These are phyloP conservation scores for Pyxicephalus adspersus DNA, from an alignment of 2,113 vertebrate species.

Conservation along the genomic window DNA sequence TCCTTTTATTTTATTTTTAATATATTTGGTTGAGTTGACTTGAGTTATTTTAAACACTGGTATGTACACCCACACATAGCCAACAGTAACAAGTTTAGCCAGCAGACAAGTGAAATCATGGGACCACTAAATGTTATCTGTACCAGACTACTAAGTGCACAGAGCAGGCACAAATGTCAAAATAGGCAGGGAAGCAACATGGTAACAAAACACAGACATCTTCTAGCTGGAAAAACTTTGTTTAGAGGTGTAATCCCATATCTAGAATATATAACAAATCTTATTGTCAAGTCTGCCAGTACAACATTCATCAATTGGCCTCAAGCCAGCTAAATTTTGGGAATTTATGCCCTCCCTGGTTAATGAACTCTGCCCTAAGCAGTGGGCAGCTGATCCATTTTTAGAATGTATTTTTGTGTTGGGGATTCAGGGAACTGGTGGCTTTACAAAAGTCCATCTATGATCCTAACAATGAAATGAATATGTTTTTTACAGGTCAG, in stretches of 20 bases:
- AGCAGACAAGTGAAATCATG: slow-evolving; percentile 31
- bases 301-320: neutral
- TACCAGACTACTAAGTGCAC: slow-evolving; percentile 18
- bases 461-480: too few species aligned
- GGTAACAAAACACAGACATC: slow-evolving; percentile 26
- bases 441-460: too few species aligned
- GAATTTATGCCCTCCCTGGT: neutral
- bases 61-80: slow-evolving; percentile 1
- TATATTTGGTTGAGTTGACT: neutral
- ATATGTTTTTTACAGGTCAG: too few species aligned
- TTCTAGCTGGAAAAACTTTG: slow-evolving; percentile 15
- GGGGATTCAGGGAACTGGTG: neutral
- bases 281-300: too few species aligned
- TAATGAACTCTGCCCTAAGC: neutral
- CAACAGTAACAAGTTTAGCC: slow-evolving; percentile 12
- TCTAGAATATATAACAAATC: neutral
- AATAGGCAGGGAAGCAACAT: slow-evolving; percentile 5
- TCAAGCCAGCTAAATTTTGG: neutral
- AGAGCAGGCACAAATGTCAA: slow-evolving; percentile 25
- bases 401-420: neutral
- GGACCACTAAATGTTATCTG: slow-evolving; percentile 43
- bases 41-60: neutral
- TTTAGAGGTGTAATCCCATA: neutral
- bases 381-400: neutral
- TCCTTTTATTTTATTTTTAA: too few species aligned